phyloP scores from a whole-genome alignment of 2,797 vertebrate genomes.

The Lithobates sylvaticus region DNA sequence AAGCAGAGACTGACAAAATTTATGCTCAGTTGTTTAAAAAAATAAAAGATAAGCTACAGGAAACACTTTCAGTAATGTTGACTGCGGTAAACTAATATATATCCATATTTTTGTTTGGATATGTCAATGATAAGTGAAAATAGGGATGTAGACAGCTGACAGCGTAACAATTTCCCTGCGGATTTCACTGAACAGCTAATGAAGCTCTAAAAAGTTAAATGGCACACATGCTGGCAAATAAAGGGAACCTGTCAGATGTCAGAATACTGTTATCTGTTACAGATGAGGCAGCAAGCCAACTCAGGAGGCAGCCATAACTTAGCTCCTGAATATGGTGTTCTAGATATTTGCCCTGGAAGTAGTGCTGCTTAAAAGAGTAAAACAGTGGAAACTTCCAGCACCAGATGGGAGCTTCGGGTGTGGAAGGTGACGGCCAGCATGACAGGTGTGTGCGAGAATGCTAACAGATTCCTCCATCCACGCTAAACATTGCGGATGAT shows the following conservation, averaged over 20 bases:
- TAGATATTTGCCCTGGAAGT: neutral
- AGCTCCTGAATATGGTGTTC: neutral
- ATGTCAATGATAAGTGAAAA: slow-evolving; percentile 28
- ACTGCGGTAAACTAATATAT: neutral
- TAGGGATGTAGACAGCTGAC: slow-evolving; percentile 28
- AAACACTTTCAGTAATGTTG: neutral
- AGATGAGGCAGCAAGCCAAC: neutral
- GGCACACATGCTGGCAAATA: slow-evolving; percentile 1
- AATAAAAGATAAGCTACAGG: neutral
- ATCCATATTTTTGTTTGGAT: slow-evolving; percentile 14
- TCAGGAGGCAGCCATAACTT: neutral
- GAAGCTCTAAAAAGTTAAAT: slow-evolving; percentile 45
- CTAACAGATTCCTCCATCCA: too few relatives aligned
- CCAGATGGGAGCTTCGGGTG: too few relatives aligned
- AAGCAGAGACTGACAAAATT: neutral
- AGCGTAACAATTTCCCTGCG: neutral
- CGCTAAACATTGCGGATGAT: too few relatives aligned
- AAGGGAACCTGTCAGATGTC: neutral
- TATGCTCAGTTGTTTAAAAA: neutral
- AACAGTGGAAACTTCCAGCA: too few relatives aligned
- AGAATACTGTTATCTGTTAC: neutral
- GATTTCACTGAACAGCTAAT: slow-evolving; percentile 32
- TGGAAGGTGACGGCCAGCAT: too few relatives aligned
- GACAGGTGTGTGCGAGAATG: too few relatives aligned
- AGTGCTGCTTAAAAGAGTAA: too few relatives aligned